Base-by-base conservation (phyloP, 2,113 vertebrate species). In the Uria aalge region DNA sequence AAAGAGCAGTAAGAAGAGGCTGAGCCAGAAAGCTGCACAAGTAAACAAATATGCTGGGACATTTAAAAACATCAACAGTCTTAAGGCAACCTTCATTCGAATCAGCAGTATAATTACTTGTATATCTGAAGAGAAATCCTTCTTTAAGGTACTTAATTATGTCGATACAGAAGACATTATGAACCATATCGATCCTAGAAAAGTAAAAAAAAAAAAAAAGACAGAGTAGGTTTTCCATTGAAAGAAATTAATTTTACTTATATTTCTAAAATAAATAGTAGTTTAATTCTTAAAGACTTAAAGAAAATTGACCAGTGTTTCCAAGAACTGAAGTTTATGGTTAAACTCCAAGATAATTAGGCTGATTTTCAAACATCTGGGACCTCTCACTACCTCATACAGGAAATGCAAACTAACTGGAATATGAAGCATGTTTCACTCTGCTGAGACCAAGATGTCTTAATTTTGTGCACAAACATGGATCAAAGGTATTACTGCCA, bases 101-200 rank as follows among this genome's bases (percentile, higher is more conserved):
- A 92, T 88, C 91, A 47, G 87, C 55, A 79, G 53, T 11, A 82
- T 29, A 90, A 94, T 76, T 56, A 45, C 63, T 24, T 57, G 84
- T 50, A 16, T 72, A 24, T 17, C 32, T 34, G 50, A 50, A 55
- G 73, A 63, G 59, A 89, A 76, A 36, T 36, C 69, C 68, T 85
- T 69, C 94, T 77, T 62, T 30, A 88, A 74, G 32, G 41, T 68
- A 40, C 55, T 67, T 43, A n/a, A 34, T 40, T 45, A 21, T 22
- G 52, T 48, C 0, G 53, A 76, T 72, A 86, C 12, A 34, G 45
- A 79, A 41, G 69, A 48, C 3, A 30, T 96, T 97, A 98, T 6
- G 98, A 98, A 40, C 98, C 97, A 0, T 98, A 98, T 27, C 98
- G 98, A 83, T 98, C 98, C 98, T 98, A 56, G 16, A 22, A 60